These are phyloP conservation scores for Zaprionus bogoriensis DNA, from an alignment of 2,888 invertebrate species.

Conservation along the genomic window DNA sequence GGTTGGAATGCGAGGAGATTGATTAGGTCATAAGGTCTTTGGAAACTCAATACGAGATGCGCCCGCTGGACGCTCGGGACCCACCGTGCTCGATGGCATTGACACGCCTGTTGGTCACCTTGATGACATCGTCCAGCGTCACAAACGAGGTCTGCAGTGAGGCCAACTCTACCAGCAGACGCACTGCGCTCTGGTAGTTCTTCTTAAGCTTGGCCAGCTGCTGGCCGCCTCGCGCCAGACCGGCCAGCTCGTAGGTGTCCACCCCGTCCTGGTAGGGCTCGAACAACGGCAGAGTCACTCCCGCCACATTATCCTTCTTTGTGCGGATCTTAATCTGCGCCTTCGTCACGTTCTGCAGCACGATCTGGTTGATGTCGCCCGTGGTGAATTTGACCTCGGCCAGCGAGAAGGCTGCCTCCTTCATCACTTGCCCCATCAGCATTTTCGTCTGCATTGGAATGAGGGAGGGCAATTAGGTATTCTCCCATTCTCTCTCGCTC, in stretches of 20 bases:
- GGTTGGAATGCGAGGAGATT: too few relatives aligned
- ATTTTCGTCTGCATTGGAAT: slow-evolving; percentile 71
- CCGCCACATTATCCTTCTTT: slow-evolving; percentile 99
- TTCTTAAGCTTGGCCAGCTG: slow-evolving; percentile 98
- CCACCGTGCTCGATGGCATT: slow-evolving; percentile 98
- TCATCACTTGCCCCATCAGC: slow-evolving; percentile 93
- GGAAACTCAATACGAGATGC: neutral
- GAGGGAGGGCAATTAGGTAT: neutral
- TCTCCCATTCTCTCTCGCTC: neutral
- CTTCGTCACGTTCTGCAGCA: slow-evolving; percentile 98
- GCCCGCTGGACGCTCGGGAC: too few relatives aligned
- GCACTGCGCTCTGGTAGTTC: slow-evolving; percentile 97
- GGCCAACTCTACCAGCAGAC: slow-evolving; percentile 97
- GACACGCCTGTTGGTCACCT: slow-evolving; percentile 98
- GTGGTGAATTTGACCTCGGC: slow-evolving; percentile 99
- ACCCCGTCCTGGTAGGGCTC: slow-evolving; percentile 89
- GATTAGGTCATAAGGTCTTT: too few relatives aligned
- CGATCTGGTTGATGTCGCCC: slow-evolving; percentile 98
- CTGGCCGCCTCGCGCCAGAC: slow-evolving; percentile 98
- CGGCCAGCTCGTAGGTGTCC: slow-evolving; percentile 98
- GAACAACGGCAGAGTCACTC: slow-evolving; percentile 98
- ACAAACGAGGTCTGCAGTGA: slow-evolving; percentile 99
- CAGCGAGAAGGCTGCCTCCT: slow-evolving; percentile 98
- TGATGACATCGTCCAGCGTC: slow-evolving; percentile 99
- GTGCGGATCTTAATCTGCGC: slow-evolving; percentile 98